phyloP scores from a whole-genome alignment of 2,888 invertebrate genomes.

The Prosapia bicincta region DNA sequence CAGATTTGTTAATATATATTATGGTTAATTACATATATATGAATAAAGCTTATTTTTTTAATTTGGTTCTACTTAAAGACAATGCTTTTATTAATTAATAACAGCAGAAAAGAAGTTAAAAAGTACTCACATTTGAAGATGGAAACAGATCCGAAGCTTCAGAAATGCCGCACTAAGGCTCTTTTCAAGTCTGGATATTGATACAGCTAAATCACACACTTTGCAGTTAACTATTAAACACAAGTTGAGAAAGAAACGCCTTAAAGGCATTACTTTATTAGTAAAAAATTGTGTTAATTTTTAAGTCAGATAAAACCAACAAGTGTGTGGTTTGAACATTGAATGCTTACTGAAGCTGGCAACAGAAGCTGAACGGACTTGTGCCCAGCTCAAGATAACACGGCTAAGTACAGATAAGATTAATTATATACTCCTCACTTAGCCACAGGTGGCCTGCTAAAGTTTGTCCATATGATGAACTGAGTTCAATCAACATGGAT shows the following conservation, averaged over 20 bases:
- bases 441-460: not conserved
- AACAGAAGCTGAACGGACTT: not conserved
- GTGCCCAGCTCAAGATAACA: not conserved
- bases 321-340: not conserved
- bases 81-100: no score
- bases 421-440: not conserved
- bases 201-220: constrained; percentile 14
- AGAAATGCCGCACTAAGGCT: constrained; percentile 7
- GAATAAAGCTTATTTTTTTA: no score
- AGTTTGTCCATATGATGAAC: no score
- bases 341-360: not conserved
- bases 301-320: not conserved
- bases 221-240: constrained; percentile 27
- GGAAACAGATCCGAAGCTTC: constrained; percentile 11
- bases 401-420: not conserved
- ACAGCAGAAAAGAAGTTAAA: no score
- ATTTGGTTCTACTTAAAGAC: no score
- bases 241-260: constrained; percentile 25
- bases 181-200: not conserved
- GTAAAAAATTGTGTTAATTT: not conserved
- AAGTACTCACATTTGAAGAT: constrained; percentile 26
- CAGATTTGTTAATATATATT: no score
- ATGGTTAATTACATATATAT: no score
- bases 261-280: constrained; percentile 21
- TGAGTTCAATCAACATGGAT: no score